phyloP scores from a whole-genome alignment of 2,113 vertebrate species.

The Hiodon tergisus region DNA sequence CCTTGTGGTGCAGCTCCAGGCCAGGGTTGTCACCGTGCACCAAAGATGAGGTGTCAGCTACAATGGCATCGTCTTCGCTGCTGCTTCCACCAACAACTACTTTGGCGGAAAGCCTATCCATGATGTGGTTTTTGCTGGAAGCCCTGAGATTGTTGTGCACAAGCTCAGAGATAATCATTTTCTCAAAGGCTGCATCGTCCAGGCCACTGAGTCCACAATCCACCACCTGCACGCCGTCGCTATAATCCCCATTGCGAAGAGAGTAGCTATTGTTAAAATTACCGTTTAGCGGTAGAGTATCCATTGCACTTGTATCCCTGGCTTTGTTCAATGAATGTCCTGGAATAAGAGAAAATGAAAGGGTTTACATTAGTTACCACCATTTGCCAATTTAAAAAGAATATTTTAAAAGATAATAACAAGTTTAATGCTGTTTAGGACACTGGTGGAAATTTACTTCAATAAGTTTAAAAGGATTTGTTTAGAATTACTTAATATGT shows the following conservation, averaged over 20 bases:
- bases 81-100: constrained; percentile 76
- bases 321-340: constrained; percentile 98
- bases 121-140: constrained; percentile 82
- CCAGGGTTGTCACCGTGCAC: constrained; percentile 78
- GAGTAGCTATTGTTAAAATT: constrained; percentile 99
- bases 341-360: constrained; percentile 68
- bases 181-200: constrained; percentile 96
- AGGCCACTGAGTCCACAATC: constrained; percentile 92
- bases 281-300: constrained; percentile 99
- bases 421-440: constrained; percentile 96
- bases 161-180: constrained; percentile 99
- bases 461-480: background rate
- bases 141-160: constrained; percentile 98
- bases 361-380: constrained; percentile 42
- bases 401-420: constrained; percentile 17
- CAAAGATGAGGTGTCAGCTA: constrained; percentile 85
- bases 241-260: constrained; percentile 90
- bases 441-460: constrained; percentile 56
- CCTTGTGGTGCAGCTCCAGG: constrained; percentile 82
- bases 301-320: constrained; percentile 99
- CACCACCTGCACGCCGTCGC: constrained; percentile 85
- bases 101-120: constrained; percentile 80
- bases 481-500: background rate
- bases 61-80: constrained; percentile 84
- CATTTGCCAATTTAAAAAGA: background rate